Conservation (phyloP, 1,140 invertebrate genomes). For the Drosophila sproati region DNA sequence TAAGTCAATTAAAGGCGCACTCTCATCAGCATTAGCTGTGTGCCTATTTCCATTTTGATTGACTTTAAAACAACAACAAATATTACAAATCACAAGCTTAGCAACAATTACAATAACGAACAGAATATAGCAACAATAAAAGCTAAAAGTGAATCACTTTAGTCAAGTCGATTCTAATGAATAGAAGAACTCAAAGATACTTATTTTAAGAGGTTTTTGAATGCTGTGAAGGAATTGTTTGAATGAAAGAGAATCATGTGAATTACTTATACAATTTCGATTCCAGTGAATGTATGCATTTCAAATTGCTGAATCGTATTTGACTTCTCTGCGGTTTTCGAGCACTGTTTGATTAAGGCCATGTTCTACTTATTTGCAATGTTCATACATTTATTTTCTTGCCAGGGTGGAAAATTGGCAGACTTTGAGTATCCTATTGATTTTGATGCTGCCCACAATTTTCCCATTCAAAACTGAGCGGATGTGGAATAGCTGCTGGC, state of each 20-base stretch:
- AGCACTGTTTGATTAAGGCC: too few relatives aligned
- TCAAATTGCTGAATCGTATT: too few relatives aligned
- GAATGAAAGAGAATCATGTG: too few relatives aligned
- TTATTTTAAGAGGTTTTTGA: not conserved
- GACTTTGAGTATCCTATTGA: not conserved
- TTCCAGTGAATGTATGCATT: too few relatives aligned
- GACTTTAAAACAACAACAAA: slow-evolving; percentile 49
- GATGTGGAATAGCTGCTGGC: not conserved
- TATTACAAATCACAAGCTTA: slow-evolving; percentile 54
- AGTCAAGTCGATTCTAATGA: not conserved
- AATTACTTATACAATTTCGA: too few relatives aligned
- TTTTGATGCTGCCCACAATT: not conserved
- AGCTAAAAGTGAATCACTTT: not conserved
- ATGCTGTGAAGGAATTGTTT: too few relatives aligned
- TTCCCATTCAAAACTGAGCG: not conserved
- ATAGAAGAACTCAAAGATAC: not conserved
- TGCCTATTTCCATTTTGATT: slow-evolving; percentile 32
- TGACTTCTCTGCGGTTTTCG: too few relatives aligned
- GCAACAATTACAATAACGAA: not conserved
- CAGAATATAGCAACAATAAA: not conserved
- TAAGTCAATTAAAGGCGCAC: slow-evolving; percentile 71
- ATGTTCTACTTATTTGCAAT: too few relatives aligned
- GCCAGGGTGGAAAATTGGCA: not conserved
- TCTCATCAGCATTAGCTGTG: slow-evolving; percentile 55
- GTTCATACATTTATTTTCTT: too few relatives aligned